Percentiles rank a stretch among this genome's conserved stretches.
Evolutionary conservation across 2,113 vertebrate genomes (phyloP).

Genomic region (Excalfactoria chinensis): DNA sequence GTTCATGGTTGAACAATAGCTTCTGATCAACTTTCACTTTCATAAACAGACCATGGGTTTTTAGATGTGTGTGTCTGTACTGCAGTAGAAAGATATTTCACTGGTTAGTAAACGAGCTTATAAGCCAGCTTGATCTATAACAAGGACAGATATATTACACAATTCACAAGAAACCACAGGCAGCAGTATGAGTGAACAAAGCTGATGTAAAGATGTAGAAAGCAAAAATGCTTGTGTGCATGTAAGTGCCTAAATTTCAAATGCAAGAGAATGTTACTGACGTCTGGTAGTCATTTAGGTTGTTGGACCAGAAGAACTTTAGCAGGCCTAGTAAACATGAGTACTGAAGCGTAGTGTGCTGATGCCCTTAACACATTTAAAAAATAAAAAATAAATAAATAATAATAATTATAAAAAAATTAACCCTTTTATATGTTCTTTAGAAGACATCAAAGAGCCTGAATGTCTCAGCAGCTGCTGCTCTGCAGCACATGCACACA

Average conservation of each 20-base stretch:
- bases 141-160: neutral
- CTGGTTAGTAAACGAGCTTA: neutral
- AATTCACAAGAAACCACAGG: neutral
- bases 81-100: neutral
- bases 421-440: neutral
- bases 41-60: neutral
- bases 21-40: slow-evolving; percentile 19
- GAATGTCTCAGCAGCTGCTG: neutral
- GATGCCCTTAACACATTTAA: neutral
- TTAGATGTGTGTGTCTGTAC: neutral
- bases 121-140: neutral
- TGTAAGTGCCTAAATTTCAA: neutral
- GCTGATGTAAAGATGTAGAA: neutral
- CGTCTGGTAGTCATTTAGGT: neutral
- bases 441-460: neutral
- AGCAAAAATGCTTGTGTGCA: neutral
- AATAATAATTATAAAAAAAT: neutral
- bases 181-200: neutral
- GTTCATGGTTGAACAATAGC: neutral
- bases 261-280: neutral
- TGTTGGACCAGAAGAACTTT: neutral
- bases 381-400: too few relatives aligned
- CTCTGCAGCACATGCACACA: neutral
- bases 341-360: neutral
- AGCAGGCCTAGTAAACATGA: neutral